phyloP scores from a whole-genome alignment of 2,113 vertebrate species.

The Notechis scutatus region DNA sequence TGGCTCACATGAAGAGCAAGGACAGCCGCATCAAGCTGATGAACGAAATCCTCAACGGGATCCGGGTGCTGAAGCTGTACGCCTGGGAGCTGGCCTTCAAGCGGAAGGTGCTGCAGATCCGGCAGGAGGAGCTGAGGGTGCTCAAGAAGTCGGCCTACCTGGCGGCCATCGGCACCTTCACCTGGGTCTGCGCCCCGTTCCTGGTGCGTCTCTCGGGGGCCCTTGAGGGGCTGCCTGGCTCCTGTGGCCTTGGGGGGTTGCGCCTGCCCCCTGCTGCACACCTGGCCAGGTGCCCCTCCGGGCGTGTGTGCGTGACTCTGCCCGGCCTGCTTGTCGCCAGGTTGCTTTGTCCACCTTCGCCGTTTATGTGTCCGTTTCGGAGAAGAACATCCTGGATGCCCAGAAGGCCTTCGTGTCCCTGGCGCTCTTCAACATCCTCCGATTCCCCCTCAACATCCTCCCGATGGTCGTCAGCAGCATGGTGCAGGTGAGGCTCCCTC shows the following conservation, averaged over 20 bases:
- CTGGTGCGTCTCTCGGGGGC: conserved; percentile 77
- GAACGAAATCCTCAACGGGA: conserved; percentile 96
- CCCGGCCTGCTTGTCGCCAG: conserved; percentile 96
- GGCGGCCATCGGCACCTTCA: conserved; percentile 87
- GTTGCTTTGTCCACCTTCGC: conserved; percentile 90
- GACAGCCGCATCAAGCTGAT: conserved; percentile 96
- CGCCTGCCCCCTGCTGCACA: too few relatives aligned
- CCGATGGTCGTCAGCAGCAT: conserved; percentile 95
- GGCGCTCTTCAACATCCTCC: conserved; percentile 89
- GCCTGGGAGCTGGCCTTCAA: conserved; percentile 96
- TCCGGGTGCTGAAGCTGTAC: conserved; percentile 95
- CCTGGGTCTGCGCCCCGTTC: conserved; percentile 97
- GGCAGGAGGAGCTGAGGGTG: conserved; percentile 87
- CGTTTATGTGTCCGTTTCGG: conserved; percentile 82
- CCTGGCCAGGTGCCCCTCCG: not conserved
- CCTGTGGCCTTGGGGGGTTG: too few relatives aligned
- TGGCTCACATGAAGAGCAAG: conserved; percentile 97
- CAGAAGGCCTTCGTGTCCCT: conserved; percentile 95
- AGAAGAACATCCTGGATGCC: conserved; percentile 83
- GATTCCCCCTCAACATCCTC: conserved; percentile 76
- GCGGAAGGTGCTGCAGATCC: conserved; percentile 85
- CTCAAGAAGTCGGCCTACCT: conserved; percentile 91
- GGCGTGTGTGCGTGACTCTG: conserved; percentile 64
- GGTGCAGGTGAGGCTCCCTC: conserved; percentile 76
- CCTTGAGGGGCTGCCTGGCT: not conserved